Conservation (phyloP, 2,888 invertebrate species). For the Oegoconia quadripuncta region DNA sequence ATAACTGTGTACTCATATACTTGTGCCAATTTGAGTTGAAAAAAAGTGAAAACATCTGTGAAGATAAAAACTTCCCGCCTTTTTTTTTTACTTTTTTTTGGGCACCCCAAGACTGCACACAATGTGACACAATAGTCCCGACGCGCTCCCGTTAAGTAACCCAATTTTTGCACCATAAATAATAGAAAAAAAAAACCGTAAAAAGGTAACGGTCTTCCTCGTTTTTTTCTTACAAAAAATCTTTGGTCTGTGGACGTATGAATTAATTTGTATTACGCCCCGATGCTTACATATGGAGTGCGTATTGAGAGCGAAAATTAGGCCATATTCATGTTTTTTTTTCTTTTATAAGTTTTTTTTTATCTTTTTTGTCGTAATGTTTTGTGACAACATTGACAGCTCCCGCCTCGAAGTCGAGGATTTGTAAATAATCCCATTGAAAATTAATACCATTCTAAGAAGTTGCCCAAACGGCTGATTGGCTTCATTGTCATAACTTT, state of each 20-base stretch:
- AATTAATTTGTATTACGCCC: conserved; percentile 76
- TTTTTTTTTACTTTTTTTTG: conserved; percentile 34
- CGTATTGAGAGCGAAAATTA: conserved; percentile 75
- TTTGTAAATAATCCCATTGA: conserved; percentile 76
- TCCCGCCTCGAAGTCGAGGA: conserved; percentile 57
- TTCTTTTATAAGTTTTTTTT: conserved; percentile 31
- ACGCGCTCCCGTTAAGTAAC: conserved; percentile 75
- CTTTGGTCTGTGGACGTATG: conserved; percentile 41
- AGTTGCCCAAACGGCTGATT: conserved; percentile 56
- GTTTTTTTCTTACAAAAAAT: conserved; percentile 39
- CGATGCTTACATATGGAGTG: conserved; percentile 70
- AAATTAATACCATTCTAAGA: conserved; percentile 67
- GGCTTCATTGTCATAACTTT: conserved; percentile 64
- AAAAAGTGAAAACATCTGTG: too few species aligned
- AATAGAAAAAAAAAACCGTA: conserved; percentile 58
- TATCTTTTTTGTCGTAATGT: conserved; percentile 44
- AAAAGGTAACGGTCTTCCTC: conserved; percentile 67
- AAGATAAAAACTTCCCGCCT: conserved; percentile 28
- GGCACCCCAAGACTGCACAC: conserved; percentile 44
- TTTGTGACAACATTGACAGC: conserved; percentile 77
- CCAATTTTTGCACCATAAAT: conserved; percentile 78
- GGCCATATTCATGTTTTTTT: conserved; percentile 62
- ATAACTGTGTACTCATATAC: conserved; percentile 45
- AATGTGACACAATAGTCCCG: conserved; percentile 58
- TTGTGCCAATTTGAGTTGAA: conserved; percentile 31